Evolutionary conservation across 2,888 invertebrate genomes (phyloP).

Genomic region (Lasioglossum vierecki): DNA sequence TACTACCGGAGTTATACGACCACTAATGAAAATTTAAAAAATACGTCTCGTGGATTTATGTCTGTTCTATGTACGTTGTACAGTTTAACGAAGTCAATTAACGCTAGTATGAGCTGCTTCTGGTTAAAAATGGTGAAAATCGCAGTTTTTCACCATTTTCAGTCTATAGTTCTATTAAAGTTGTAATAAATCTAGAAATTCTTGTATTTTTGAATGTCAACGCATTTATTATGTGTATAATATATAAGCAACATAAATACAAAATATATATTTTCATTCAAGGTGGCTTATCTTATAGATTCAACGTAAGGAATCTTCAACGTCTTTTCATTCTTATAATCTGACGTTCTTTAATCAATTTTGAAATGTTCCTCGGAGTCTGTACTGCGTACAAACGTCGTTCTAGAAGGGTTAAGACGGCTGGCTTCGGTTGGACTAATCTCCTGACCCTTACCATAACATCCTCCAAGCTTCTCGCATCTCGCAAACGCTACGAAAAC

Average conservation of each 20-base stretch:
- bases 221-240: too few species aligned
- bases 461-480: neutral
- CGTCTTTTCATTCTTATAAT: neutral
- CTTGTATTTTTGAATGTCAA: too few species aligned
- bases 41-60: neutral
- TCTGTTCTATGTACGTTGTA: neutral
- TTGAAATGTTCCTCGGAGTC: neutral
- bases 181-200: too few species aligned
- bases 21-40: neutral
- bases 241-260: too few species aligned
- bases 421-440: neutral
- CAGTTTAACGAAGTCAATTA: neutral
- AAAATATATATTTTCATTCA: too few species aligned
- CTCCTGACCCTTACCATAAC: neutral
- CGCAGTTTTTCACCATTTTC: too few species aligned
- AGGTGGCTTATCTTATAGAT: too few species aligned
- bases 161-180: too few species aligned
- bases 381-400: neutral
- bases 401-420: neutral
- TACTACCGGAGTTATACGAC: neutral
- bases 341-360: neutral
- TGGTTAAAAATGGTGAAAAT: too few species aligned
- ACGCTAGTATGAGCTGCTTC: neutral
- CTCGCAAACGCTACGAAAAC: neutral
- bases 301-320: too few species aligned